phyloP scores from a whole-genome alignment of 2,888 invertebrate genomes.

The Merodon equestris region DNA sequence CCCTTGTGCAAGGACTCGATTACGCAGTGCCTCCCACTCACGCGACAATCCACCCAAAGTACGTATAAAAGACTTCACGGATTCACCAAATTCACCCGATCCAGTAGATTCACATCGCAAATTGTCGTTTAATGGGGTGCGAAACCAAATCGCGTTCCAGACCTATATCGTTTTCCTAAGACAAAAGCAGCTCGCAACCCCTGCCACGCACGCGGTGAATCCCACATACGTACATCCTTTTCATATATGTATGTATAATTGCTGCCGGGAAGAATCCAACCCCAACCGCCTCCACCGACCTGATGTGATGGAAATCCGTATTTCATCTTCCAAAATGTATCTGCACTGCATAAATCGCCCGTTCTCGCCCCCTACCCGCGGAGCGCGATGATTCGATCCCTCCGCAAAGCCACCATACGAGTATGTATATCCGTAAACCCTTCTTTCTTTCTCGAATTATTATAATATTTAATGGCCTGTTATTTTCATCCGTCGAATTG shows the following conservation, averaged over 20 bases:
- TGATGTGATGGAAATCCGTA: slow-evolving; percentile 33
- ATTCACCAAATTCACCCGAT: background rate
- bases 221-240: background rate
- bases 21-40: background rate
- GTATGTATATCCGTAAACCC: slow-evolving; percentile 41
- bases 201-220: background rate
- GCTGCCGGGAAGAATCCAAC: background rate
- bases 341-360: slow-evolving; percentile 37
- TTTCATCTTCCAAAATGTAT: slow-evolving; percentile 12
- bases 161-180: background rate
- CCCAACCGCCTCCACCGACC: slow-evolving; percentile 3
- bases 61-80: too few species aligned
- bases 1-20: slow-evolving; percentile 13
- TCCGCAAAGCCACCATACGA: slow-evolving; percentile 42
- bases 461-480: slow-evolving; percentile 66
- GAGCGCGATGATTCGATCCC: slow-evolving; percentile 45
- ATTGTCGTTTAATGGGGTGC: slow-evolving; percentile 47
- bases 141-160: slow-evolving; percentile 24
- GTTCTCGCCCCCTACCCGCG: slow-evolving; percentile 17
- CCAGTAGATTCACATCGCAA: slow-evolving; percentile 4
- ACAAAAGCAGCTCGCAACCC: background rate
- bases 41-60: background rate
- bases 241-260: background rate
- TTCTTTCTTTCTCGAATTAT: slow-evolving; percentile 51
- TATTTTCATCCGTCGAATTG: slow-evolving; percentile 44